These are phyloP conservation scores for Pantherophis vulpinus DNA, from an alignment of 2,797 vertebrate species.

Conservation along the genomic window DNA sequence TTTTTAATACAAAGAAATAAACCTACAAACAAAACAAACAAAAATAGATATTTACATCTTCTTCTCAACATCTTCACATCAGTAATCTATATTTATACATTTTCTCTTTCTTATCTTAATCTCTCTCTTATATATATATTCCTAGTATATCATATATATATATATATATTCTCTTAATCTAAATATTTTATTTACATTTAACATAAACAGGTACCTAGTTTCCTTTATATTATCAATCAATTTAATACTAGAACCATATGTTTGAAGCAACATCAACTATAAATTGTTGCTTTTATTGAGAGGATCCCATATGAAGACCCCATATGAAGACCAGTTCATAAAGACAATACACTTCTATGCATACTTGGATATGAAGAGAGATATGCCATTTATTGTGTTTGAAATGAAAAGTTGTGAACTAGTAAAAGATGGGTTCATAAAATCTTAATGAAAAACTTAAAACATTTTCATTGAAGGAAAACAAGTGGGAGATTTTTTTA, in stretches of 20 bases:
- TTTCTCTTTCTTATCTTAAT: too few species aligned
- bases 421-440: slow-evolving; percentile 62
- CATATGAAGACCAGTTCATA: slow-evolving; percentile 30
- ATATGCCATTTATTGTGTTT: slow-evolving; percentile 46
- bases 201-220: too few species aligned
- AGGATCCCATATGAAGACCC: slow-evolving; percentile 51
- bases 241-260: slow-evolving; percentile 36
- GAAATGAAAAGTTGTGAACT: slow-evolving; percentile 57
- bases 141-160: too few species aligned
- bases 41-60: too few species aligned
- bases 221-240: slow-evolving; percentile 47
- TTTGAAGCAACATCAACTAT: slow-evolving; percentile 44
- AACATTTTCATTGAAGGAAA: slow-evolving; percentile 35
- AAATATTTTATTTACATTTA: too few species aligned
- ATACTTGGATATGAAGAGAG: slow-evolving; percentile 47
- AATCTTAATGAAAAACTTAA: slow-evolving; percentile 56
- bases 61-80: too few species aligned
- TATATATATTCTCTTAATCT: too few species aligned
- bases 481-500: slow-evolving; percentile 41
- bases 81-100: too few species aligned
- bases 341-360: slow-evolving; percentile 64
- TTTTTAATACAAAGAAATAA: too few species aligned
- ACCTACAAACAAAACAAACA: too few species aligned
- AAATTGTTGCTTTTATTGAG: slow-evolving; percentile 55
- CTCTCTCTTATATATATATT: too few species aligned